phyloP scores from a whole-genome alignment of 2,888 invertebrate species.

The Trachelus troglodyta region DNA sequence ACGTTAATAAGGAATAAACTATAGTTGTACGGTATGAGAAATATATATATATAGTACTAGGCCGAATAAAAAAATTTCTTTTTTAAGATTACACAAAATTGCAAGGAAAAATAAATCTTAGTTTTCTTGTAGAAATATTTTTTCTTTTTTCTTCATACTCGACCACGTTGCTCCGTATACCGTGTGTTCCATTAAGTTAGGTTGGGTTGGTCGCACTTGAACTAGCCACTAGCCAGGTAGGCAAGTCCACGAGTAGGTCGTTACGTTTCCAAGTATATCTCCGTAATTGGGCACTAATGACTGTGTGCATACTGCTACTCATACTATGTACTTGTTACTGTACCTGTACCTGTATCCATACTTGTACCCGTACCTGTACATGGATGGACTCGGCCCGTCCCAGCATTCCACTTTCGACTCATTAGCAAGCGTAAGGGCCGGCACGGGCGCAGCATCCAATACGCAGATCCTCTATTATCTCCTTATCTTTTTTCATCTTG shows the following conservation, averaged over 20 bases:
- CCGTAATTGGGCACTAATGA: neutral
- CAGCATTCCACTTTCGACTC: constrained; percentile 30
- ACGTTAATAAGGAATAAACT: too few species aligned
- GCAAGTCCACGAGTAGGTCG: constrained; percentile 13
- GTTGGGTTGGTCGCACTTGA: too few species aligned
- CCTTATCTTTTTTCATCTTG: neutral
- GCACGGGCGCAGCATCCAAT: constrained; percentile 8
- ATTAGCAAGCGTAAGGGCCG: constrained; percentile 31
- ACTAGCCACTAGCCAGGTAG: neutral
- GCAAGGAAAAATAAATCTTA: too few species aligned
- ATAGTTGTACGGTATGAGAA: too few species aligned
- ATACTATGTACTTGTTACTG: neutral
- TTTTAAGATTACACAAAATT: too few species aligned
- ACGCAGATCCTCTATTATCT: constrained; percentile 1
- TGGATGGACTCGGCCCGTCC: constrained; percentile 12
- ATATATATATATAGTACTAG: too few species aligned
- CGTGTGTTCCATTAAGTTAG: too few species aligned
- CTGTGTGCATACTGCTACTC: constrained; percentile 8
- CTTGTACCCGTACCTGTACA: constrained; percentile 8
- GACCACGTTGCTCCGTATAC: too few species aligned
- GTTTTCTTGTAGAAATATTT: too few species aligned
- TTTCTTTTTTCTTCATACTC: too few species aligned
- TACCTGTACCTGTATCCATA: constrained; percentile 11
- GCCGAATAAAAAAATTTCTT: too few species aligned
- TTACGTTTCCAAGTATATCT: constrained; percentile 14